Evolutionary conservation across 2,797 vertebrate species (phyloP).

Genomic region (Valencia hispanica): DNA sequence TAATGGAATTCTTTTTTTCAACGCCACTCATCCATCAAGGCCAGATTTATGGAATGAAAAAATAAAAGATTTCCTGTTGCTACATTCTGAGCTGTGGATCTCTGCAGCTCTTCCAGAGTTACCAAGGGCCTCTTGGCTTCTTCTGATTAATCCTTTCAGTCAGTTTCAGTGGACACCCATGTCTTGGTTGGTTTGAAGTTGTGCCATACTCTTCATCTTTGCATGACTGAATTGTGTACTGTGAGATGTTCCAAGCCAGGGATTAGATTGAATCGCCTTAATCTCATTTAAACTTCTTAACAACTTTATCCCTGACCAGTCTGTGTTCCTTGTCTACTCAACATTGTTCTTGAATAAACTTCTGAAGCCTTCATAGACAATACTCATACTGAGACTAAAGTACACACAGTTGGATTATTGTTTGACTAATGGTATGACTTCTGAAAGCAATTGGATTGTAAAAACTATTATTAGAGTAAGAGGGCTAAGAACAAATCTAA

Average conservation of each 20-base stretch:
- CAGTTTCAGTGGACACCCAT: not conserved
- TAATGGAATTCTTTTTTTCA: not conserved
- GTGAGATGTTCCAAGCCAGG: not conserved
- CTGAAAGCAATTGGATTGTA: not conserved
- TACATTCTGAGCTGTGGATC: not conserved
- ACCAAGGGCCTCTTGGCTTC: not conserved
- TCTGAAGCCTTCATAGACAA: not conserved
- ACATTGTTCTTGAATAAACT: not conserved
- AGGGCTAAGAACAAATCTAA: slow-evolving; percentile 17
- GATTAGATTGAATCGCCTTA: not conserved
- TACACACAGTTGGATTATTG: not conserved
- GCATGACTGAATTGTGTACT: not conserved
- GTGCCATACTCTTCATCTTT: not conserved
- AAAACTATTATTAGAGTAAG: not conserved
- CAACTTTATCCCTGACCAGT: not conserved
- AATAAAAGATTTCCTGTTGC: not conserved
- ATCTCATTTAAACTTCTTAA: not conserved
- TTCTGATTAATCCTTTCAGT: not conserved
- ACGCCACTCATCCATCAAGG: not conserved
- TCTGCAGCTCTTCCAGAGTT: not conserved
- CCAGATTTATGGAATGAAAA: not conserved
- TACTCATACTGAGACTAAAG: not conserved
- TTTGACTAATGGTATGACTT: not conserved
- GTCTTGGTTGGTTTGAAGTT: not conserved
- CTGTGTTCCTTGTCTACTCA: not conserved